A percentile compares a stretch with the other conserved stretches of the same genome.
phyloP scores from a whole-genome alignment of 2,113 vertebrate species.

The Lophotis ruficrista region DNA sequence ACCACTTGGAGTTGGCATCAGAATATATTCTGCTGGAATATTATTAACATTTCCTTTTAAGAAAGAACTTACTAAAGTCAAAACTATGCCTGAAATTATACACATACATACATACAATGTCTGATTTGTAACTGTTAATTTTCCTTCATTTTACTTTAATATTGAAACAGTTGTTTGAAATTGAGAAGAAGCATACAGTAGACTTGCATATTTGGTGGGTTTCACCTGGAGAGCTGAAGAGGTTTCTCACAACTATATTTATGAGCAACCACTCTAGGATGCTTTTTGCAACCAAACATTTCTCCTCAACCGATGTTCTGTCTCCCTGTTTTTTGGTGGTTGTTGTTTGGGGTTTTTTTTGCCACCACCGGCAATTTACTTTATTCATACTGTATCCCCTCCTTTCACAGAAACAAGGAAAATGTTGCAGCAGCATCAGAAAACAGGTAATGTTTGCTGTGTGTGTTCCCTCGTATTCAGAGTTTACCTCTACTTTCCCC shows the following conservation, averaged over 20 bases:
- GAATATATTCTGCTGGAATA: not conserved
- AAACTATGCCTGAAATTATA: not conserved
- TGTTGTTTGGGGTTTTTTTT: not conserved
- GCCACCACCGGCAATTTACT: not conserved
- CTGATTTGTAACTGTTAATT: not conserved
- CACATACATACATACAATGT: not conserved
- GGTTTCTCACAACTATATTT: not conserved
- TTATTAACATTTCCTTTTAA: not conserved
- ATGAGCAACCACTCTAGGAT: conserved; percentile 42
- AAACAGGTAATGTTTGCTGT: conserved; percentile 68
- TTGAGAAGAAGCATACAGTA: not conserved
- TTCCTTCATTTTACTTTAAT: not conserved
- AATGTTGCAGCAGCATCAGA: conserved; percentile 63
- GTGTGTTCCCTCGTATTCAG: not conserved
- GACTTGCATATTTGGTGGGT: not conserved
- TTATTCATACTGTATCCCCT: conserved; percentile 68
- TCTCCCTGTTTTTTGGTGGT: not conserved
- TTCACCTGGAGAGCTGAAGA: not conserved
- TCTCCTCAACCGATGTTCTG: not conserved
- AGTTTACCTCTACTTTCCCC: not conserved
- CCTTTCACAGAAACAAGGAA: conserved; percentile 76
- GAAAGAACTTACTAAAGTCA: not conserved
- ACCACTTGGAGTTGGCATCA: not conserved
- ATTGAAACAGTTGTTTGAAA: not conserved
- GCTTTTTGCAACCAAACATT: conserved; percentile 67